Evolutionary conservation across 2,797 vertebrate genomes (phyloP).

Genomic region (Ataeniobius toweri): DNA sequence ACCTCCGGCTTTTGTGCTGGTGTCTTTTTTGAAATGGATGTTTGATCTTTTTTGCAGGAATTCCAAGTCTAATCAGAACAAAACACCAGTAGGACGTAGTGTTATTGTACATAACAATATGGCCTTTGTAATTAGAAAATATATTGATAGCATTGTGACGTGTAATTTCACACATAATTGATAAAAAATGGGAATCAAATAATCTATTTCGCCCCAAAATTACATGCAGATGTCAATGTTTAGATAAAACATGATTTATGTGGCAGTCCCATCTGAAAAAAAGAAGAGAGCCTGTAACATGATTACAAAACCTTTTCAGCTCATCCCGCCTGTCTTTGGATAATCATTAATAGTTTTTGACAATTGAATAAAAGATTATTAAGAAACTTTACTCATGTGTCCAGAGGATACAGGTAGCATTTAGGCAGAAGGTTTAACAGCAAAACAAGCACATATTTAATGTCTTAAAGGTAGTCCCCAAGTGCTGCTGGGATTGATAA

Average conservation of each 20-base stretch:
- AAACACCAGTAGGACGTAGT: neutral
- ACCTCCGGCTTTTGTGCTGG: constrained; percentile 51
- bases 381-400: neutral
- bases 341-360: neutral
- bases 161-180: neutral
- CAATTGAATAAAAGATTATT: neutral
- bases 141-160: neutral
- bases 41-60: constrained; percentile 16
- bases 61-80: neutral
- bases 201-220: neutral
- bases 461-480: neutral
- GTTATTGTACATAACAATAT: neutral
- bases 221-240: neutral
- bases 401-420: neutral
- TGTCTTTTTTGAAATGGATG: constrained; percentile 28
- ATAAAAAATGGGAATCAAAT: neutral
- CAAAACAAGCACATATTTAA: neutral
- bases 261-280: no score
- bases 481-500: neutral
- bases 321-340: neutral
- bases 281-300: no score
- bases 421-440: neutral
- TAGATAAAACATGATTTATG: neutral
- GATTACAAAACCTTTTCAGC: no score
- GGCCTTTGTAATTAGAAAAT: neutral